Evolutionary conservation across 2,888 invertebrate species (phyloP), one percentile per base, ranked within the genome.

Genomic region (Megaustenia siamemsis): DNA sequence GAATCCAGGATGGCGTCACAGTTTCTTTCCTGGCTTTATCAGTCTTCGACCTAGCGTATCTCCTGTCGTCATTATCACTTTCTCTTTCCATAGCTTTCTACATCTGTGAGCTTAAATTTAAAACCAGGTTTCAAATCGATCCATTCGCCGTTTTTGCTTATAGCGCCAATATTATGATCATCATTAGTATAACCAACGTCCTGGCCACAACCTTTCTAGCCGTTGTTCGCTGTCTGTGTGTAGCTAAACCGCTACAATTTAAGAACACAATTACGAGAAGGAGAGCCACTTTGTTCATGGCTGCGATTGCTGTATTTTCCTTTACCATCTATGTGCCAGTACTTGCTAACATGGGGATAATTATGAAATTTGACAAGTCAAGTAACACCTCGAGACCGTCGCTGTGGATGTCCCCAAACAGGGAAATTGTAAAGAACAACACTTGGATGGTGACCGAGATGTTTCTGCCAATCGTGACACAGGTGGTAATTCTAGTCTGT

Each of bases 181-280:
- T 81, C n/a, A 28, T 71, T 12, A 18, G 45, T 32, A 32, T 68
- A 12, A 66, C 38, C n/a, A 81, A 68, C 18, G 49, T 49, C 21
- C 53, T 81, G n/a, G 49, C 49, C 28, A 69, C 81, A 68, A 81
- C 69, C 3, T 81, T 49, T 53, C 53, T 81, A n/a, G 81, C 81
- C 21, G 49, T 81, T 32, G 69, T 49, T 12, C 43, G 81, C 32
- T 81, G 81, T 49, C 43, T 81, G 69, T 81, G 81, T 63, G 53
- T 81, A 49, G 49, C 69, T 10, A 45, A 49, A 35, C 81, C 81
- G 10, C 53, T 69, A 40, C 43, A 53, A 21, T 81, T 81, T 40
- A 68, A 49, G n/a, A 18, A 68, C 32, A 1, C 56, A 5, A 49
- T 81, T 38, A 69, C 49, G 24, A 43, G 45, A n/a, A 43, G n/a